Base-by-base conservation (phyloP, 1,140 invertebrate species). In the Cryptotermes secundus region DNA sequence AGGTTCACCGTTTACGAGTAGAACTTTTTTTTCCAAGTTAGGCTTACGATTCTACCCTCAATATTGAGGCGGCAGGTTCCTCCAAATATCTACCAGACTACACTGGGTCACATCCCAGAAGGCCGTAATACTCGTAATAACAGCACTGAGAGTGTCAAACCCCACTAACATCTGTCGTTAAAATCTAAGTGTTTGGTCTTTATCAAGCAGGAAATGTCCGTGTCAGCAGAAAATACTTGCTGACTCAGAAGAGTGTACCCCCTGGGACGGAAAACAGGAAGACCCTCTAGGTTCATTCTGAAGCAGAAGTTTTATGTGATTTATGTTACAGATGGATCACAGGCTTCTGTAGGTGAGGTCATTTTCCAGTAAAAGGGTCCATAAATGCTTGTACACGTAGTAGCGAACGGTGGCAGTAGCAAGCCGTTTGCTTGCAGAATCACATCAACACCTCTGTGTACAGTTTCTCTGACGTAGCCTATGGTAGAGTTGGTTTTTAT, bases 151-250 rank as follows among this genome's bases (percentile, higher is more conserved):
- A n/a, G n/a, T n/a, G n/a, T n/a, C n/a, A n/a, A 49, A 12, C 45
- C 22, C 3, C 16, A 16, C 45, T 49, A 22, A 49, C 16, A 49
- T 16, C 19, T 49, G 14, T 49, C 45, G 45, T 49, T 49, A 49
- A 49, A 49, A 49, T 49, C 14, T 14, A 49, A 19, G 45, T 49
- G 45, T 19, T 22, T 49, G 3, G 1, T 49, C 19, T 3, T 49
- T 19, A 3, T 49, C 14, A 19, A 49, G 22, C 45, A 19, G 16
- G 45, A 49, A 19, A 0, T 49, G 45, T 14, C 22, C 45, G 14
- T 49, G 26, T 72, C n/a, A 72, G 59, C 59, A 72, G 59, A 72
- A 72, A 7, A 72, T n/a, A 72, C 59, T n/a, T 72, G 59, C 59
- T 72, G n/a, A 72, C 6, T n/a, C 59, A 72, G 26, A 72, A 72